Percentiles rank a stretch among this genome's conserved stretches.
These are phyloP conservation scores for Leptodirus hochenwartii DNA, from an alignment of 2,888 invertebrate genomes.

Conservation along the genomic window DNA sequence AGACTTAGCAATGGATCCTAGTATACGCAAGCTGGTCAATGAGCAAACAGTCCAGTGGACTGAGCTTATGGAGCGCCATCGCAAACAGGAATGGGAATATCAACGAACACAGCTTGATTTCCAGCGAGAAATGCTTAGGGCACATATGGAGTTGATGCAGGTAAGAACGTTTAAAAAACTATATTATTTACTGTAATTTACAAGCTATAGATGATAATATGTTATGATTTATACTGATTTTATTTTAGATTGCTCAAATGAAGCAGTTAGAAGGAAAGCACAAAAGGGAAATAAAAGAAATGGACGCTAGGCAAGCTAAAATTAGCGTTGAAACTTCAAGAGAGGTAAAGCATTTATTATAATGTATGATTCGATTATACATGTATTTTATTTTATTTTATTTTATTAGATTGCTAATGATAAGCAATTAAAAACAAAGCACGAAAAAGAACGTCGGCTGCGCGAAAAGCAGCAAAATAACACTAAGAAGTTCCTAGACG, in stretches of 20 bases:
- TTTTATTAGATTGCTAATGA: slow-evolving; percentile 49
- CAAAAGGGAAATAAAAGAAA: slow-evolving; percentile 89
- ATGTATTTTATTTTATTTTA: slow-evolving; percentile 5
- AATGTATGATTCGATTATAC: background rate
- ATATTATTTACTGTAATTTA: too few relatives aligned
- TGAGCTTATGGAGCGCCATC: slow-evolving; percentile 67
- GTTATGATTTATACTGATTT: too few relatives aligned
- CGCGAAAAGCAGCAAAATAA: slow-evolving; percentile 95
- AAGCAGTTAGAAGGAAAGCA: slow-evolving; percentile 82
- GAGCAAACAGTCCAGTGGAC: slow-evolving; percentile 94
- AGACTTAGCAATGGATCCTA: slow-evolving; percentile 59
- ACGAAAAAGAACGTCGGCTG: slow-evolving; percentile 85
- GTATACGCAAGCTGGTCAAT: slow-evolving; percentile 64
- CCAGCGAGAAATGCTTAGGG: slow-evolving; percentile 49
- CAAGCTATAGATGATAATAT: too few relatives aligned
- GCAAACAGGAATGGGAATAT: slow-evolving; percentile 68
- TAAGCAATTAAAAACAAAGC: slow-evolving; percentile 90
- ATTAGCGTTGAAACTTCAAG: slow-evolving; percentile 93
- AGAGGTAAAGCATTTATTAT: slow-evolving; percentile 41
- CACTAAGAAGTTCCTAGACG: slow-evolving; percentile 93
- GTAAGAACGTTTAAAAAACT: too few relatives aligned
- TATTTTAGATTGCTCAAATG: too few relatives aligned
- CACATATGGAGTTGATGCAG: slow-evolving; percentile 68
- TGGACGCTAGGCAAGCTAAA: slow-evolving; percentile 89
- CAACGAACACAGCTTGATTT: slow-evolving; percentile 70